Evolutionary conservation across 1,140 invertebrate genomes (phyloP).

Genomic region (Trinorchestia longiramus): DNA sequence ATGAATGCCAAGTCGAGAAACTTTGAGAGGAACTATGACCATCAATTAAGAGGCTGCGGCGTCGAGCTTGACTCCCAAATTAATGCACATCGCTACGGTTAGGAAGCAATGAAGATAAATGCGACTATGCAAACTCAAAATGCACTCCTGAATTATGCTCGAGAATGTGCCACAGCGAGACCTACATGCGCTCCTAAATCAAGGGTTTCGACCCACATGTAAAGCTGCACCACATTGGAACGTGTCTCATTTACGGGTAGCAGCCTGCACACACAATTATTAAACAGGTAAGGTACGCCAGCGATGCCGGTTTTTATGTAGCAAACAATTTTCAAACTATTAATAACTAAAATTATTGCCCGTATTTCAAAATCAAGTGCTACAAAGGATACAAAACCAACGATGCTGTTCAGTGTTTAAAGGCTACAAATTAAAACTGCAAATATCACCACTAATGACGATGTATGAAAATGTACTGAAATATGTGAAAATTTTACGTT

Average conservation of each 20-base stretch:
- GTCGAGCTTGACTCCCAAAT: background rate
- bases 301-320: background rate
- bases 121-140: background rate
- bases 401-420: too few relatives aligned
- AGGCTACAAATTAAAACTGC: too few relatives aligned
- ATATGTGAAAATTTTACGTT: too few relatives aligned
- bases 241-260: too few relatives aligned
- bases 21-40: background rate
- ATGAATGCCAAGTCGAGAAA: background rate
- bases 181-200: background rate
- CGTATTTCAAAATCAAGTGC: background rate
- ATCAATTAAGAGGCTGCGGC: background rate
- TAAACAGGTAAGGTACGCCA: too few relatives aligned
- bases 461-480: too few relatives aligned
- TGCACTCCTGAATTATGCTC: background rate
- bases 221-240: too few relatives aligned
- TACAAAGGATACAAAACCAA: too few relatives aligned
- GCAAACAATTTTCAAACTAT: background rate
- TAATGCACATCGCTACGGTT: background rate
- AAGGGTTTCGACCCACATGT: background rate
- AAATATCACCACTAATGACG: too few relatives aligned
- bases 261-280: too few relatives aligned
- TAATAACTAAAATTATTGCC: background rate
- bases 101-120: slow-evolving; percentile 14
- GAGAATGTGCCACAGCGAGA: background rate